Evolutionary conservation across 2,888 invertebrate genomes (phyloP).

Genomic region (Tipula helvola): DNA sequence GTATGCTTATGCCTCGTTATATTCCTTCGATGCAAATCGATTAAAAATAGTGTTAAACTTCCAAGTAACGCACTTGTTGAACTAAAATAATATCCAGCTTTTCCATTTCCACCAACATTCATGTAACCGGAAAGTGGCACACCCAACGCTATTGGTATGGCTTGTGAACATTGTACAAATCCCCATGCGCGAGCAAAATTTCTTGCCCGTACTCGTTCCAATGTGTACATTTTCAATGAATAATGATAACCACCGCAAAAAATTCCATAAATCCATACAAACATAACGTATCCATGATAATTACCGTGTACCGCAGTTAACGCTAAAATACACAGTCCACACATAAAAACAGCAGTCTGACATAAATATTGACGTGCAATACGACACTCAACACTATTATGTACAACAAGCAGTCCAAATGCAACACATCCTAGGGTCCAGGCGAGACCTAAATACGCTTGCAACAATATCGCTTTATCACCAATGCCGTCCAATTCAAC

Average conservation of each 20-base stretch:
- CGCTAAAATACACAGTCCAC: constrained; percentile 62
- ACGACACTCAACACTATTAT: constrained; percentile 70
- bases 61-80: constrained; percentile 66
- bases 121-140: constrained; percentile 66
- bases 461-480: constrained; percentile 49
- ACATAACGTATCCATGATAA: constrained; percentile 64
- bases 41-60: constrained; percentile 64
- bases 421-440: constrained; percentile 72
- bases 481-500: constrained; percentile 62
- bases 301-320: constrained; percentile 65
- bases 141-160: constrained; percentile 72
- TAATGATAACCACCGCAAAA: constrained; percentile 83
- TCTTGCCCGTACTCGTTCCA: constrained; percentile 71
- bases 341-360: constrained; percentile 67
- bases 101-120: constrained; percentile 62
- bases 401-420: constrained; percentile 70
- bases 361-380: constrained; percentile 77
- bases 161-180: constrained; percentile 77
- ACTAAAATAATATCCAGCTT: constrained; percentile 74
- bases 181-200: constrained; percentile 84
- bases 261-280: constrained; percentile 71
- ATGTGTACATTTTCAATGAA: constrained; percentile 79
- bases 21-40: constrained; percentile 63
- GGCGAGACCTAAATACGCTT: constrained; percentile 67
- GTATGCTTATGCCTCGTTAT: constrained; percentile 59